Conservation (phyloP, 37 sponge, comb jelly and placozoan species). For the Ianthella basta region DNA sequence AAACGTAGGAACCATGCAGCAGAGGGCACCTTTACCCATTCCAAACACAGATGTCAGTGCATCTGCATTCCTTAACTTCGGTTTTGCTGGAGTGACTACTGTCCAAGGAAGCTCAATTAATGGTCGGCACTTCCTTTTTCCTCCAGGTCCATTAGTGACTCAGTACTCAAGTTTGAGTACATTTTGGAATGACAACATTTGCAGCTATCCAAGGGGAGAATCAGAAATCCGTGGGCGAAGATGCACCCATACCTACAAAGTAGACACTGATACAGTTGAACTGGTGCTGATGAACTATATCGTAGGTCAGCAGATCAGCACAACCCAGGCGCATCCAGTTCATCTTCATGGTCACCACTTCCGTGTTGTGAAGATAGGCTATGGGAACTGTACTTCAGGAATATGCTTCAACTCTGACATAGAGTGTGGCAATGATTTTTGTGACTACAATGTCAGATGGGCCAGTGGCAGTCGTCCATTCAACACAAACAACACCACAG, state of each 20-base stretch:
- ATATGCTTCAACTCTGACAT: conserved; percentile 2
- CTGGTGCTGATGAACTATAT: conserved; percentile 19
- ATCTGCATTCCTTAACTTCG: conserved; percentile 74
- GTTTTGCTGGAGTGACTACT: conserved; percentile 64
- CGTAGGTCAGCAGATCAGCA: background rate
- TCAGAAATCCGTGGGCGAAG: conserved; percentile 13
- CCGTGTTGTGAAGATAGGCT: conserved; percentile 35
- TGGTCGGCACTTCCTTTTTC: conserved; percentile 68
- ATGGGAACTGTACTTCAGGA: conserved; percentile 16
- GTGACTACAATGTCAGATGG: background rate
- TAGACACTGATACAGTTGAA: background rate
- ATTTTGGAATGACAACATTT: background rate
- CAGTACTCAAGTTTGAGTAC: background rate
- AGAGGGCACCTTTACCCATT: background rate
- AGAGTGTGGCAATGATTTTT: background rate
- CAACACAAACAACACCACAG: background rate
- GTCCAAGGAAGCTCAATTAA: conserved; percentile 56
- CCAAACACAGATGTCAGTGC: background rate
- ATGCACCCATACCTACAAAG: background rate
- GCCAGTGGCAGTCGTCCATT: background rate
- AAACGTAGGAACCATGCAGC: conserved; percentile 35
- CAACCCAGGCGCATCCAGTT: conserved; percentile 21
- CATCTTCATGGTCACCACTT: conserved; percentile 49
- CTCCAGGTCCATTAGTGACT: conserved; percentile 40
- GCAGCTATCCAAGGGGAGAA: background rate